Percentiles rank a stretch among this genome's conserved stretches.
Conservation (phyloP, 2,113 vertebrate species). For the Ctenomys sociabilis region DNA sequence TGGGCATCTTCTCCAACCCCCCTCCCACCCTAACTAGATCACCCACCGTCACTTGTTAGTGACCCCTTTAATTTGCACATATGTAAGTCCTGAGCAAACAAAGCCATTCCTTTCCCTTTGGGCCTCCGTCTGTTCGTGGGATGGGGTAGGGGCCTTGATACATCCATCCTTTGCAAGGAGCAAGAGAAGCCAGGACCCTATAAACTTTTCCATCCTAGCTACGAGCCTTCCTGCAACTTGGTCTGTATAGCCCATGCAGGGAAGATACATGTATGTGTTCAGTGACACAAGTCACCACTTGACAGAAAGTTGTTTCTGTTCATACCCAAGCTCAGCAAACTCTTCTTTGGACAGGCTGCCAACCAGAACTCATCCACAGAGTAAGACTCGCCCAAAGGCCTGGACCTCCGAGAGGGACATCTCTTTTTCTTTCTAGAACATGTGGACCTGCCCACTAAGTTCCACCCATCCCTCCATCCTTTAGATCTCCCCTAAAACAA, state of each 20-base stretch:
- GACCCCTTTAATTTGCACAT: too few species aligned
- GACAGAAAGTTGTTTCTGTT: neutral
- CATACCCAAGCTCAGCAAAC: neutral
- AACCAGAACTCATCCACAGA: neutral
- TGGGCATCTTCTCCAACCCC: neutral
- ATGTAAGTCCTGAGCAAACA: neutral
- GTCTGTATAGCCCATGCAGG: fast-evolving
- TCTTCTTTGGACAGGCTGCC: neutral
- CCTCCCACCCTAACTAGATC: too few species aligned
- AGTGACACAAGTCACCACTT: neutral
- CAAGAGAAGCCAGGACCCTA: neutral
- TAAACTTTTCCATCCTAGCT: neutral
- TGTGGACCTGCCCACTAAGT: neutral
- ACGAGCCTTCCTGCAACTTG: neutral
- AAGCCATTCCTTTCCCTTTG: neutral
- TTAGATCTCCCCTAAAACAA: neutral
- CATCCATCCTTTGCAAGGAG: neutral
- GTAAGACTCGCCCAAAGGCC: neutral
- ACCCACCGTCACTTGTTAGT: neutral
- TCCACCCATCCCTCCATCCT: neutral
- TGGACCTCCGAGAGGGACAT: neutral
- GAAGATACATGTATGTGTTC: neutral
- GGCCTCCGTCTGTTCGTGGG: neutral
- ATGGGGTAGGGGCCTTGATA: neutral
- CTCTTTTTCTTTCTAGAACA: neutral